Evolutionary conservation across 2,797 vertebrate genomes (phyloP).

Genomic region (Esox lucius): DNA sequence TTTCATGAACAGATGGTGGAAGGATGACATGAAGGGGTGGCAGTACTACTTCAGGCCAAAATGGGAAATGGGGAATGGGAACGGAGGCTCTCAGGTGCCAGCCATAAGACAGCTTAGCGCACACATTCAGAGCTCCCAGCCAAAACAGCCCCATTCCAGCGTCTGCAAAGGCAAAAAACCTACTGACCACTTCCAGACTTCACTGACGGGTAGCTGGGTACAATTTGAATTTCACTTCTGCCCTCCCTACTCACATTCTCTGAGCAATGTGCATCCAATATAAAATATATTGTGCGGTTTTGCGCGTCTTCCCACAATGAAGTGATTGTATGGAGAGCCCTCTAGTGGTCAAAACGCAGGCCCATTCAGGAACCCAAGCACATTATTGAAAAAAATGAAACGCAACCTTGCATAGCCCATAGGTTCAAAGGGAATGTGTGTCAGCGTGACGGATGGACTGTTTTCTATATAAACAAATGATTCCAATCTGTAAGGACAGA

Average conservation of each 20-base stretch:
- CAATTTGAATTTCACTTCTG: conserved; percentile 3
- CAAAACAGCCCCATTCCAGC: conserved; percentile 20
- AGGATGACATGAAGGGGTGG: background rate
- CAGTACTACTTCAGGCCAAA: background rate
- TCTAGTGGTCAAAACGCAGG: conserved; percentile 44
- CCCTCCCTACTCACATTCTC: conserved; percentile 4
- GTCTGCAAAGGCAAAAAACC: conserved; percentile 43
- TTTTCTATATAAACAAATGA: background rate
- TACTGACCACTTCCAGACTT: conserved; percentile 36
- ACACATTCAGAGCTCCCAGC: conserved; percentile 20
- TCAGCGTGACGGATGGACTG: background rate
- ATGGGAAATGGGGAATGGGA: background rate
- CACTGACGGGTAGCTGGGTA: conserved; percentile 25
- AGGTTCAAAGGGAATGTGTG: background rate
- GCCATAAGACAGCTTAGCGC: conserved; percentile 27
- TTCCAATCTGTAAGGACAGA: conserved; percentile 22
- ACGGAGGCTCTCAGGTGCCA: conserved; percentile 21
- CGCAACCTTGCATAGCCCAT: background rate
- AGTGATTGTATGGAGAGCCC: conserved; percentile 53
- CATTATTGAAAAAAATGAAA: background rate
- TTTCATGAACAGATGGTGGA: too few relatives aligned
- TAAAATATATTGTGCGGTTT: conserved; percentile 44
- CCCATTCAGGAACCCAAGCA: background rate
- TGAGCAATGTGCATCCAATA: conserved; percentile 31
- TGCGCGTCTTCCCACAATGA: conserved; percentile 24